Conservation (phyloP, 2,113 vertebrate species). For the Calidris pygmaea region DNA sequence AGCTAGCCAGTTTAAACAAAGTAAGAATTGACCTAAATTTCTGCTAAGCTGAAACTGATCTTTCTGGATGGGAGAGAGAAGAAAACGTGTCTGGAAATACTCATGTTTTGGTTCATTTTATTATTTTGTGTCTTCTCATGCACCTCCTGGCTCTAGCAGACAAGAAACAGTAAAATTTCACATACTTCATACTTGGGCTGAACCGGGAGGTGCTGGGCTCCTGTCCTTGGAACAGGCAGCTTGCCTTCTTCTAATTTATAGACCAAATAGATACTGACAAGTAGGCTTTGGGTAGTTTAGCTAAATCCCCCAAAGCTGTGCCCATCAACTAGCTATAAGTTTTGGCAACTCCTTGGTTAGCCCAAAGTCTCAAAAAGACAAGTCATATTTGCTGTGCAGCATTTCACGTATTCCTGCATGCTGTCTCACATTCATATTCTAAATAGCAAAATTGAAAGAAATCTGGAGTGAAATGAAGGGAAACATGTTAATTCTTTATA, state of each 20-base stretch:
- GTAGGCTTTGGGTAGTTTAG: slow-evolving; percentile 3
- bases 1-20: slow-evolving; percentile 46
- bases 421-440: neutral
- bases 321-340: neutral
- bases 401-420: neutral
- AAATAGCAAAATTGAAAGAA: neutral
- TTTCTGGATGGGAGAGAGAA: neutral
- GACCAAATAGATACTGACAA: neutral
- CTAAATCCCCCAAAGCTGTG: slow-evolving; percentile 15
- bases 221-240: neutral
- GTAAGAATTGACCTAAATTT: slow-evolving; percentile 44
- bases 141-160: neutral
- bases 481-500: neutral
- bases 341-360: neutral
- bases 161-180: neutral
- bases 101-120: neutral
- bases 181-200: neutral
- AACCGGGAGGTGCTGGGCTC: accelerated
- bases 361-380: neutral
- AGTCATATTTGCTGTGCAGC: neutral
- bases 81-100: neutral
- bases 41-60: slow-evolving; percentile 22
- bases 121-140: neutral
- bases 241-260: neutral
- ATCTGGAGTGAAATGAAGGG: slow-evolving; percentile 1